These are phyloP conservation scores for Arenicola marina DNA, from an alignment of 2,888 invertebrate genomes.

Conservation along the genomic window DNA sequence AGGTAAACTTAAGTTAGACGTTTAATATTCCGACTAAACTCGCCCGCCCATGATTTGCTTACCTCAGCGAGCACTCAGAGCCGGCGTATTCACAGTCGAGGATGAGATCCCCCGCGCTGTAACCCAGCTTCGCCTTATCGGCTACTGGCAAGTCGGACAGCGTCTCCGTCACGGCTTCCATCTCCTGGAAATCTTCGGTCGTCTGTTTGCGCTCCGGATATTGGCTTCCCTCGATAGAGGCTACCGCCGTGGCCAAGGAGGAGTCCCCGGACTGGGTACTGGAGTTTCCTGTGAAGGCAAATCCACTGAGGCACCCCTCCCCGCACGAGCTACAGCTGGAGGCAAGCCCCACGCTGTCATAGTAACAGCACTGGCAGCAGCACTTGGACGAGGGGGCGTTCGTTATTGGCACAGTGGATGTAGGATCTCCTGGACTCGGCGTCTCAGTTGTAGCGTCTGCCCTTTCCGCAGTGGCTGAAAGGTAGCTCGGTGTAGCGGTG, in stretches of 20 bases:
- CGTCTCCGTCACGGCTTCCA: conserved; percentile 8
- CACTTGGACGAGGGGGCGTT: no score
- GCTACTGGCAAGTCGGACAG: conserved; percentile 5
- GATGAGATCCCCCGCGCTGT: conserved; percentile 10
- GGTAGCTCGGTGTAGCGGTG: no score
- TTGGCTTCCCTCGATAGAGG: conserved; percentile 2
- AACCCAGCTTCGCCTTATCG: conserved; percentile 7
- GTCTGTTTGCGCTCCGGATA: conserved; percentile 7
- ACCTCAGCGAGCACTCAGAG: conserved; percentile 3
- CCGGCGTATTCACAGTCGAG: conserved; percentile 18
- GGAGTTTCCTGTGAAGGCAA: neutral
- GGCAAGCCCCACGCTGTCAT: neutral
- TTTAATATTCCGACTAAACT: no score
- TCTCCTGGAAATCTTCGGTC: conserved; percentile 2
- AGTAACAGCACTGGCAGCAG: conserved; percentile 12
- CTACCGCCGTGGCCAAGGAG: neutral
- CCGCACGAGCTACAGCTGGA: neutral
- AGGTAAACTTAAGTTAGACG: no score
- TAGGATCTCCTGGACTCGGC: no score
- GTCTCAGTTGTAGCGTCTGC: no score
- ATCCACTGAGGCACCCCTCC: neutral
- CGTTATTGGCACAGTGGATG: no score
- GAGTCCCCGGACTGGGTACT: neutral
- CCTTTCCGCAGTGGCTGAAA: no score
- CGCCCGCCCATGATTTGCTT: neutral